A percentile compares a stretch with the other conserved stretches of the same genome.
phyloP scores from a whole-genome alignment of 1,140 invertebrate genomes.

The Ceratitis capitata region DNA sequence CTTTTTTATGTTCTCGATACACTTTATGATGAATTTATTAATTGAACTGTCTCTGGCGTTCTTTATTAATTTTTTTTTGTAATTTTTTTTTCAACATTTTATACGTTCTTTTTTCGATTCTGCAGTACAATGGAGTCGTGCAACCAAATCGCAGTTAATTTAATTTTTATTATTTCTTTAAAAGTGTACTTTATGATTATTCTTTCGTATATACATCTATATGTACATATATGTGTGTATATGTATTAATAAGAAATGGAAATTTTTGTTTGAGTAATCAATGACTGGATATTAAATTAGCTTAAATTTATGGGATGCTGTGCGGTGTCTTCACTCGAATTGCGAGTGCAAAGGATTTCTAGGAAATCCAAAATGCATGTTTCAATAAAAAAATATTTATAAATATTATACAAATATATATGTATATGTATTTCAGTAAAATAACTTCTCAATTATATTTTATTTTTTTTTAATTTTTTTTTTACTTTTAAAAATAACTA shows the following conservation, averaged over 20 bases:
- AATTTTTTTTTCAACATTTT: background rate
- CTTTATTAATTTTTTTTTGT: background rate
- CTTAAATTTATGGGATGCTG: background rate
- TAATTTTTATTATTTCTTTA: background rate
- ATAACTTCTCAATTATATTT: too few relatives aligned
- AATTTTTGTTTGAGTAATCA: background rate
- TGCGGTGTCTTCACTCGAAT: background rate
- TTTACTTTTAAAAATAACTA: too few relatives aligned
- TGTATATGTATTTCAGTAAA: background rate
- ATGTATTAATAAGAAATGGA: background rate
- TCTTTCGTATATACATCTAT: too few relatives aligned
- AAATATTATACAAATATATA: background rate
- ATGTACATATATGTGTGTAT: background rate
- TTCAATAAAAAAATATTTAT: background rate
- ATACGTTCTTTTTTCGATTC: background rate
- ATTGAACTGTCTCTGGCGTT: background rate
- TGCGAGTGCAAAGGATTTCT: background rate
- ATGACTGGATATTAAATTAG: background rate
- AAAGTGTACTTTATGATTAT: background rate
- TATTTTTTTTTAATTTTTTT: too few relatives aligned
- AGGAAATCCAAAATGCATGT: background rate
- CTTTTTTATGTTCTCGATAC: background rate
- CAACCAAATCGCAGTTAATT: constrained; percentile 13
- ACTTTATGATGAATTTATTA: background rate
- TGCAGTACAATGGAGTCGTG: background rate